Percentiles rank a stretch among this genome's conserved stretches.
Conservation (phyloP, 2,888 invertebrate genomes). For the Hedya salicella region DNA sequence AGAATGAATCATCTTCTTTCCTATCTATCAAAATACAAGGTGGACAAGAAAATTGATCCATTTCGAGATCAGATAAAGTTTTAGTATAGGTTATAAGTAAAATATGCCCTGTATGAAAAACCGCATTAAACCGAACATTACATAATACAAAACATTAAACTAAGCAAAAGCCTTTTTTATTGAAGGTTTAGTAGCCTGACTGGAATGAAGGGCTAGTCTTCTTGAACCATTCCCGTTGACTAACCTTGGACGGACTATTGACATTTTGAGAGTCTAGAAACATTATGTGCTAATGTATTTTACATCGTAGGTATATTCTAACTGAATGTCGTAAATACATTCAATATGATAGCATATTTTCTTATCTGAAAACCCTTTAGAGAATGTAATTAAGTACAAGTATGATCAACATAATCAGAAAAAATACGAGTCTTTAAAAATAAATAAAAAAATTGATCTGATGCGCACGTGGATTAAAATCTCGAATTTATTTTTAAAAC, state of each 20-base stretch:
- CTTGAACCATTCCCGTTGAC: constrained; percentile 9
- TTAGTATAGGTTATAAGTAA: too few species aligned
- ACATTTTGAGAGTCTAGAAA: constrained; percentile 8
- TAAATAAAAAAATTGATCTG: too few species aligned
- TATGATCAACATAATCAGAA: too few species aligned
- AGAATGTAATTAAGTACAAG: too few species aligned
- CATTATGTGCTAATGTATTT: background rate
- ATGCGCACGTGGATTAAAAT: constrained; percentile 5
- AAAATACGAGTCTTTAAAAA: too few species aligned
- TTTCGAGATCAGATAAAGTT: too few species aligned
- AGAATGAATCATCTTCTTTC: too few species aligned
- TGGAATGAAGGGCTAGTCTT: constrained; percentile 1
- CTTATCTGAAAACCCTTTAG: too few species aligned
- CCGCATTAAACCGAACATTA: too few species aligned
- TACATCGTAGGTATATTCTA: background rate
- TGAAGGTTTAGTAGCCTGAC: background rate
- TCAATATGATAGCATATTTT: background rate
- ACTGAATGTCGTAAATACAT: background rate
- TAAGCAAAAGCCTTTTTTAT: background rate
- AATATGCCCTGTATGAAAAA: too few species aligned
- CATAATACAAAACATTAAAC: background rate
- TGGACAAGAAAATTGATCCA: too few species aligned
- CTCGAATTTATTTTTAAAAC: constrained; percentile 17
- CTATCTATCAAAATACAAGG: too few species aligned
- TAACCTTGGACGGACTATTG: constrained; percentile 25